Percentiles rank a stretch among this genome's conserved stretches.
Conservation (phyloP, 2,888 invertebrate genomes). For the Bimastos eiseni region DNA sequence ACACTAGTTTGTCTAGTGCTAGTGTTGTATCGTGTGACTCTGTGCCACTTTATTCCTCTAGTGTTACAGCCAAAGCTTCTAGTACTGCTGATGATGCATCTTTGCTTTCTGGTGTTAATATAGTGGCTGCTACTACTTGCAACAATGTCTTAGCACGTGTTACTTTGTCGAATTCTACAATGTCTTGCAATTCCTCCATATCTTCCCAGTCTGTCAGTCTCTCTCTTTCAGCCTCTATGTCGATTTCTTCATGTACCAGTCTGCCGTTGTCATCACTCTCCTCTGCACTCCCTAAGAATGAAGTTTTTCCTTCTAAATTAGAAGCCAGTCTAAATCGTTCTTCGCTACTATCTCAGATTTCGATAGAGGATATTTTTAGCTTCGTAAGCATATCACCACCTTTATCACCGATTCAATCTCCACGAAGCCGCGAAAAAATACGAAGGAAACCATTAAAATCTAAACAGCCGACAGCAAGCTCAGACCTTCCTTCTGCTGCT, state of each 20-base stretch:
- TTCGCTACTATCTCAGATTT: not conserved
- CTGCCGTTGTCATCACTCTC: not conserved
- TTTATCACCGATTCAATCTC: not conserved
- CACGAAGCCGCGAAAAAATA: not conserved
- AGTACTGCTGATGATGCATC: not conserved
- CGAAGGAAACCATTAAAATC: not conserved
- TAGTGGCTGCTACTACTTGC: not conserved
- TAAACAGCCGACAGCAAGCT: not conserved
- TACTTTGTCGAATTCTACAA: not conserved
- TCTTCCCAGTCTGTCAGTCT: not conserved
- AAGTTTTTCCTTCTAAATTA: not conserved
- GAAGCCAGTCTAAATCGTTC: not conserved
- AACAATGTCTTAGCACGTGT: not conserved
- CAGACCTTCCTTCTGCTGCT: not conserved
- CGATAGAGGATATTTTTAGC: not conserved
- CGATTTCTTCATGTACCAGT: not conserved
- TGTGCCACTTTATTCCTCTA: not conserved
- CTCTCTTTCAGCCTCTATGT: not conserved
- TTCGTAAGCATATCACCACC: not conserved
- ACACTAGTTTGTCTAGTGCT: not conserved
- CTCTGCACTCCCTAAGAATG: not conserved
- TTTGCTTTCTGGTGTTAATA: not conserved
- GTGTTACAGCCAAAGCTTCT: conserved; percentile 13
- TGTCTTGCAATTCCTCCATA: not conserved
- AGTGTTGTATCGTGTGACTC: not conserved